Conservation (phyloP, 2,888 invertebrate genomes). For the Amphipyra berbera region DNA sequence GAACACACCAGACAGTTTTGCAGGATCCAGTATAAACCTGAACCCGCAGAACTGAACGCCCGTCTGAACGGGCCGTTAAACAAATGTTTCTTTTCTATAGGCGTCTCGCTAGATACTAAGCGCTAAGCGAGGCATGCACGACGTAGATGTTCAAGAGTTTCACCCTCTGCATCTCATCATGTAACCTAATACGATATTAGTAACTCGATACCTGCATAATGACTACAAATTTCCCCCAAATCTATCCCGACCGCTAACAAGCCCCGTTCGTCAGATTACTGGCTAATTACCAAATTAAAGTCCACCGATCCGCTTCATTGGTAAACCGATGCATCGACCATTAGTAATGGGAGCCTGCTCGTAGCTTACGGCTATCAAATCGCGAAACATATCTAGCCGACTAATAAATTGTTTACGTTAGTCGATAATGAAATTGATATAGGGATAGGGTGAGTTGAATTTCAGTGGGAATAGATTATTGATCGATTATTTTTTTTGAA, state of each 20-base stretch:
- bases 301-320: conserved; percentile 42
- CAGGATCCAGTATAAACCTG: too few species aligned
- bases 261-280: conserved; percentile 29
- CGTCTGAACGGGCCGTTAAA: too few species aligned
- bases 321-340: conserved; percentile 31
- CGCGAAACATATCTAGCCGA: conserved; percentile 5
- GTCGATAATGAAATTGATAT: conserved; percentile 10
- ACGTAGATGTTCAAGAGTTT: too few species aligned
- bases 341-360: conserved; percentile 15
- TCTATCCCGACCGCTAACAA: conserved; percentile 19
- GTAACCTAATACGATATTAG: conserved; percentile 1
- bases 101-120: too few species aligned
- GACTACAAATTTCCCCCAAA: conserved; percentile 13
- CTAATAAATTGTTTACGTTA: conserved; percentile 25
- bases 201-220: conserved; percentile 9
- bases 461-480: too few species aligned
- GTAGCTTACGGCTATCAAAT: not conserved
- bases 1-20: too few species aligned
- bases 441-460: too few species aligned
- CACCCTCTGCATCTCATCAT: too few species aligned
- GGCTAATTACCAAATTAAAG: conserved; percentile 45
- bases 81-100: too few species aligned
- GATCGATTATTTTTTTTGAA: too few species aligned
- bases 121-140: too few species aligned
- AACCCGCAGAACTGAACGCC: too few species aligned